phyloP scores from a whole-genome alignment of 2,888 invertebrate species.

The Thalpophila matura region DNA sequence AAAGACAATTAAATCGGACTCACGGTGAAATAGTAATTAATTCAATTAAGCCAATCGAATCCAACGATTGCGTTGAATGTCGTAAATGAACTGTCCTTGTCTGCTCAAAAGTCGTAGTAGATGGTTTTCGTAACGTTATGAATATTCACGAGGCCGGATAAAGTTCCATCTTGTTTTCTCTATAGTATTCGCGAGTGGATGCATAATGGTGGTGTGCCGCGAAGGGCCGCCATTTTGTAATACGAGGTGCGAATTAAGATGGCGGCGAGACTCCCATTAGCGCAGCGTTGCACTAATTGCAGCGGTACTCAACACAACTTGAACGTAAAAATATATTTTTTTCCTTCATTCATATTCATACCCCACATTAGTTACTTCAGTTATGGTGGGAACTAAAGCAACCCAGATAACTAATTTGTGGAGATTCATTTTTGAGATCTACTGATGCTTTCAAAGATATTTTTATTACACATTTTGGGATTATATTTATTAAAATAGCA shows the following conservation, averaged over 20 bases:
- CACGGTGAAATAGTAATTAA: conserved; percentile 57
- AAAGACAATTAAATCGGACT: conserved; percentile 54
- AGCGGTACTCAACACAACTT: conserved; percentile 62
- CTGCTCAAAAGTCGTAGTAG: neutral
- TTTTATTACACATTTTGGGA: neutral
- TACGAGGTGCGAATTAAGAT: conserved; percentile 70
- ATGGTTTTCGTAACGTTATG: conserved; percentile 50
- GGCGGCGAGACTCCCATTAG: conserved; percentile 74
- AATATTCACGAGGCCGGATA: conserved; percentile 63
- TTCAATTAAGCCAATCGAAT: conserved; percentile 56
- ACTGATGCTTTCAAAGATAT: neutral
- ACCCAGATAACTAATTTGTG: conserved; percentile 5
- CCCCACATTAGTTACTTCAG: conserved; percentile 31
- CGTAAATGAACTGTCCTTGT: conserved; percentile 20
- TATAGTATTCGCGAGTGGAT: conserved; percentile 51
- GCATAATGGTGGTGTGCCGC: conserved; percentile 54
- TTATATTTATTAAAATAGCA: neutral
- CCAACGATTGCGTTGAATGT: conserved; percentile 34
- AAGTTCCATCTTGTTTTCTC: conserved; percentile 47
- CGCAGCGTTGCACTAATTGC: conserved; percentile 74
- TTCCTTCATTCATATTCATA: conserved; percentile 42
- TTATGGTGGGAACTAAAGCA: neutral
- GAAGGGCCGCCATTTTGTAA: conserved; percentile 71
- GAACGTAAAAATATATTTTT: conserved; percentile 44
- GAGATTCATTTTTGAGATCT: conserved; percentile 1